Evolutionary conservation across 2,113 vertebrate genomes (phyloP), one percentile per base, ranked within the genome.

Genomic region (Aythya baeri): DNA sequence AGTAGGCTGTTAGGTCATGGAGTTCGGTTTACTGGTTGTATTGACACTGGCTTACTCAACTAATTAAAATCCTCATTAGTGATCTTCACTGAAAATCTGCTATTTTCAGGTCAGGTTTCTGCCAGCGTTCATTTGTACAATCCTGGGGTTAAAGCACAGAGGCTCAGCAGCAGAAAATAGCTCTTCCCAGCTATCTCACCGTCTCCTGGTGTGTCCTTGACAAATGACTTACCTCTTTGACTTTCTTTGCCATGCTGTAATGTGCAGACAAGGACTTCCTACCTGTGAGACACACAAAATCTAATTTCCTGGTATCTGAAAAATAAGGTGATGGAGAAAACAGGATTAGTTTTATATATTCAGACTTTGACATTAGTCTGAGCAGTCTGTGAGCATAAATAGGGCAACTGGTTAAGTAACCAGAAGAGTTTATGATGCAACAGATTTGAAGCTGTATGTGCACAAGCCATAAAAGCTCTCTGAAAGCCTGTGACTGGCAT

Each of bases 11-110:
- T 84, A 88, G 92, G 96, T 91, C 94, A 94, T 27, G 32, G 66
- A 93, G 49, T 44, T 86, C 93, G 73, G 86, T 95, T 95, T 97
- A 94, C 83, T 74, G 63, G 43, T 62, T 44, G 22, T 89, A 92
- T 84, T 73, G 86, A 84, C 70, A 44, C 54, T 84, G 57, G 27
- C 73, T 91, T 70, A 91, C 61, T 84, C 88, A 82, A 93, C 96
- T 96, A 96, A 96, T 96, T 97, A 96, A 97, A 96, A 93, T 94
- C 77, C 87, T 96, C 94, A 97, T 97, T 96, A 97, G 70, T 65
- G 83, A 89, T 93, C 79, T 88, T 95, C 89, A 95, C 91, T 52
- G 89, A 74, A 96, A 93, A 73, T 52, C 36, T 83, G 34, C 65
- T 84, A 34, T 96, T 96, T 96, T 92, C 85, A 93, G 95, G 94